A percentile compares a stretch with the other conserved stretches of the same genome.
Conservation (phyloP, 2,797 vertebrate genomes). For the Sebastes reedi region DNA sequence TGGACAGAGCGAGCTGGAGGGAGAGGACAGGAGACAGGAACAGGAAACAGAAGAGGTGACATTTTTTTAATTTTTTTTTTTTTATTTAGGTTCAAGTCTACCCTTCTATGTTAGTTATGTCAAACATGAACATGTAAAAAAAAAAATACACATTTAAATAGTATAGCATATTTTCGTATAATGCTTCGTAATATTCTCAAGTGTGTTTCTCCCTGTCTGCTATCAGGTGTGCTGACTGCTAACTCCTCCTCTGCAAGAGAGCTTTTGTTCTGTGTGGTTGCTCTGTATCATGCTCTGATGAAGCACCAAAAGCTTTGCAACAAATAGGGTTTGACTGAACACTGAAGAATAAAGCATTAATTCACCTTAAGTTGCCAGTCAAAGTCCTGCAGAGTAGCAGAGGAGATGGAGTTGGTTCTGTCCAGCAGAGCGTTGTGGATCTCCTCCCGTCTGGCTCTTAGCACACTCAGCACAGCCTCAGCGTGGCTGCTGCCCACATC, state of each 20-base stretch:
- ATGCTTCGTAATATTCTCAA: background rate
- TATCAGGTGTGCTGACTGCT: background rate
- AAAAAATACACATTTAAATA: background rate
- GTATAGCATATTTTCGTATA: background rate
- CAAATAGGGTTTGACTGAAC: too few species aligned
- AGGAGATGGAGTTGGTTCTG: constrained; percentile 88
- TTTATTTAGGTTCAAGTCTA: background rate
- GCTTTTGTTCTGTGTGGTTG: too few species aligned
- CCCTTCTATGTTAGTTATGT: background rate
- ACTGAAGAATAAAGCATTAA: background rate
- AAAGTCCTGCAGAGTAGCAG: constrained; percentile 90
- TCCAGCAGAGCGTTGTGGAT: constrained; percentile 85
- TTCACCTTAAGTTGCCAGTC: constrained; percentile 97
- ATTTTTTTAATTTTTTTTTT: too few species aligned
- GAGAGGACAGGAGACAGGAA: background rate
- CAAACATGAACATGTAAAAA: background rate
- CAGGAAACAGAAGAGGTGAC: background rate
- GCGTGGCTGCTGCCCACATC: constrained; percentile 78
- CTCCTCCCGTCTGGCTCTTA: constrained; percentile 88
- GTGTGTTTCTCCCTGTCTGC: background rate
- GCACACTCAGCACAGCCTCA: constrained; percentile 81
- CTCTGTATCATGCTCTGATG: background rate
- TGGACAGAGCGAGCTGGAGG: constrained; percentile 91
- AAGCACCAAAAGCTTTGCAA: background rate
- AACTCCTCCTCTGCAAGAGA: too few species aligned